Conservation (phyloP, 2,113 vertebrate genomes). For the Bombycilla garrulus region DNA sequence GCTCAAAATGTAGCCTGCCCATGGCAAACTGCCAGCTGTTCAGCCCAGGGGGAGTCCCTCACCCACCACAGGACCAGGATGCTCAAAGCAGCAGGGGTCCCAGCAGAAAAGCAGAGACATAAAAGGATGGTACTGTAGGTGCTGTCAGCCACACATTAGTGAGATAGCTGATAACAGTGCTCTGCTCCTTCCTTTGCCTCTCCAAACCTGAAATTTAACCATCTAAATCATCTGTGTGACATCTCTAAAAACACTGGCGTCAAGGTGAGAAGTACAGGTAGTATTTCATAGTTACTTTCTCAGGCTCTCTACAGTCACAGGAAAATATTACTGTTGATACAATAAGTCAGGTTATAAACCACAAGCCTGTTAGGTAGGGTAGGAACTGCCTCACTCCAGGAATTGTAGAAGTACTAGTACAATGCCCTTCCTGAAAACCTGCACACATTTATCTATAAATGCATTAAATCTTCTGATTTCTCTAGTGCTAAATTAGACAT, state of each 20-base stretch:
- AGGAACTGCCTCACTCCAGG: background rate
- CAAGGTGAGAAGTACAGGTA: background rate
- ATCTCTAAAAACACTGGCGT: background rate
- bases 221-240: background rate
- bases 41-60: background rate
- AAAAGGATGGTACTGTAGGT: background rate
- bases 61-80: background rate
- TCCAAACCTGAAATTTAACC: background rate
- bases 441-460: background rate
- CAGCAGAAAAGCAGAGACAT: background rate
- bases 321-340: background rate
- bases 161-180: background rate
- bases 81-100: background rate
- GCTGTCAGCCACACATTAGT: background rate
- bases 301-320: background rate
- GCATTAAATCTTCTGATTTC: background rate
- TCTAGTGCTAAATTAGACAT: background rate
- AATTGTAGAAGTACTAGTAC: background rate
- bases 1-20: background rate
- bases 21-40: background rate
- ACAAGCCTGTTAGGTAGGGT: background rate
- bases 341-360: background rate
- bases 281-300: background rate
- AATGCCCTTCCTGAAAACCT: background rate
- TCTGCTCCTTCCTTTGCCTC: background rate